Evolutionary conservation across 2,113 vertebrate genomes (phyloP), one percentile per base, ranked within the genome.

Genomic region (Ochotona princeps): DNA sequence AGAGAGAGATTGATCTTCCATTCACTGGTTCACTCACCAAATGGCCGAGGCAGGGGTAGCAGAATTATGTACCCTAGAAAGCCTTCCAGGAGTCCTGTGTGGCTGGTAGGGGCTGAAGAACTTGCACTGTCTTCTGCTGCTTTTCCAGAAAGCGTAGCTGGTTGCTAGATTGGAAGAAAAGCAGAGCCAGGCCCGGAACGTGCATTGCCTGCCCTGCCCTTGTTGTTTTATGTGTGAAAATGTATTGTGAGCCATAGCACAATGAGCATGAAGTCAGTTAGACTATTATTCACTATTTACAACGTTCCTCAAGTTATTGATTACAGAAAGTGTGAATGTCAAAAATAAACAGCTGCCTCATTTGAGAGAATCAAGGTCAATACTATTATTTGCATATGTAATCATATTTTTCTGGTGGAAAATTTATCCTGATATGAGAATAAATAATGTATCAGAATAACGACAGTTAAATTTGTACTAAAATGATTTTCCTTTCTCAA

Each of bases 401-500:
- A 20, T 35, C 49, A 61, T 78, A 49, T 15, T 57, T 57, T 57
- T n/a, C 15, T 63, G 17, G 0, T 70, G n/a, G 32, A 73, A 12
- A 89, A 21, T 51, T 23, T 6, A 35, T 23, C 20, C 5, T 61
- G 12, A 69, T 70, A 81, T 90, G 28, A 93, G n/a, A 94, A 88
- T 35, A 73, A 82, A 23, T 44, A 49, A 47, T 87, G 65, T 81
- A 1, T 30, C 60, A 85, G 73, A 67, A 65, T 83, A 73, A 76
- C 11, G 12, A 66, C 28, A 90, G 18, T 17, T 49, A 67, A 93
- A 35, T 90, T 84, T 92, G 7, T 73, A 20, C 7, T 60, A 51
- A 87, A 30, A 73, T 72, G 51, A 83, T 70, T 92, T 91, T 82
- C 26, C 10, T 94, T 92, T 73, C 49, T 83, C 0, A 72, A 89